These are phyloP conservation scores for Tenthredo scrophulariae DNA, from an alignment of 2,888 invertebrate species.

Conservation along the genomic window DNA sequence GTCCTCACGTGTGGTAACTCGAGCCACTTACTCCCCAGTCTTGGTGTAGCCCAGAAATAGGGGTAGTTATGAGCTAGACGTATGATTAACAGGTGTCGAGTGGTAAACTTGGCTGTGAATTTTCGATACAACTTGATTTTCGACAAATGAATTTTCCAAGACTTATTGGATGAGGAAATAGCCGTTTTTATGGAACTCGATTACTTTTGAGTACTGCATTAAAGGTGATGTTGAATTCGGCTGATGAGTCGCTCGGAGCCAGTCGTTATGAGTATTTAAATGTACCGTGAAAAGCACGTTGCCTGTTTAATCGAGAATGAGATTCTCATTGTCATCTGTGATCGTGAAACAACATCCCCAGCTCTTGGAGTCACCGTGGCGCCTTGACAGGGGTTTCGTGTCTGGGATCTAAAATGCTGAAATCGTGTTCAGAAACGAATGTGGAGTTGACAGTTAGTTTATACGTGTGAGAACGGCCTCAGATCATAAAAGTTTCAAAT, in stretches of 20 bases:
- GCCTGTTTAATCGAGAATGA: conserved; percentile 24
- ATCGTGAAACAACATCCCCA: not conserved
- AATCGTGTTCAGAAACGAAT: not conserved
- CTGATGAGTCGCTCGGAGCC: conserved; percentile 16
- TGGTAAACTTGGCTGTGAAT: not conserved
- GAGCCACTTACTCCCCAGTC: not conserved
- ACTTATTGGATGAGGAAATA: not conserved
- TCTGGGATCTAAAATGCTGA: not conserved
- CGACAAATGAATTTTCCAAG: not conserved
- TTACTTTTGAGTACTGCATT: not conserved
- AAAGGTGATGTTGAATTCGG: not conserved
- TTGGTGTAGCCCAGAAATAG: not conserved
- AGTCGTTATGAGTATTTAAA: not conserved
- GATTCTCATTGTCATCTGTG: not conserved
- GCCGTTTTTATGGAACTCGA: not conserved
- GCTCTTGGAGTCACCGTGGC: conserved; percentile 1
- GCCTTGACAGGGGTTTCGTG: conserved; percentile 22
- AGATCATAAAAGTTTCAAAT: not conserved
- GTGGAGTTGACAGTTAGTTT: not conserved
- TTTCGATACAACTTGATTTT: not conserved
- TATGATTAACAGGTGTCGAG: not conserved
- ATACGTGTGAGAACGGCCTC: conserved; percentile 5
- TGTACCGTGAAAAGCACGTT: conserved; percentile 15
- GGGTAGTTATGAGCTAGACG: conserved; percentile 1
- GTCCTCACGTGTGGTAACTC: not conserved